Evolutionary conservation across 1,140 invertebrate genomes (phyloP).

Genomic region (Halyomorpha halys): DNA sequence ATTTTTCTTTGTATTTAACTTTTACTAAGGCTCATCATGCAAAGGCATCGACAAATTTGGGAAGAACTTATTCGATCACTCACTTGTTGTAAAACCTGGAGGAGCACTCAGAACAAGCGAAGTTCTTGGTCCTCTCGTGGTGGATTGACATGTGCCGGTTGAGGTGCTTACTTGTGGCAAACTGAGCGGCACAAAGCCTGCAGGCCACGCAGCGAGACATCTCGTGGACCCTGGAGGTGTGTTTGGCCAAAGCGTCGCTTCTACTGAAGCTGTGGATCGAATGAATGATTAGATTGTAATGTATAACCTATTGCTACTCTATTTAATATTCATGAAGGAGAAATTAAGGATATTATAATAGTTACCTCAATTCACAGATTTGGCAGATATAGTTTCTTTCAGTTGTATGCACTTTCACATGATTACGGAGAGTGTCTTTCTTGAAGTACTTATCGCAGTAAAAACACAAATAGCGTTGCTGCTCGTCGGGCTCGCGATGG

Average conservation of each 20-base stretch:
- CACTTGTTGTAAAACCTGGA: background rate
- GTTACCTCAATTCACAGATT: constrained; percentile 38
- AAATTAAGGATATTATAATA: background rate
- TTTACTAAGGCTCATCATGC: no score
- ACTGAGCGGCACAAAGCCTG: background rate
- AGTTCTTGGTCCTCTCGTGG: constrained; percentile 7
- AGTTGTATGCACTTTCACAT: constrained; percentile 60
- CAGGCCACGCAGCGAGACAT: background rate
- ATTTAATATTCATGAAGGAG: background rate
- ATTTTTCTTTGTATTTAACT: no score
- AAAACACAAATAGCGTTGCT: constrained; percentile 49
- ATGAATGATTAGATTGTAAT: background rate
- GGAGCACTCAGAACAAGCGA: background rate
- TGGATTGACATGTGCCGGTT: background rate
- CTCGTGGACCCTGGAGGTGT: background rate
- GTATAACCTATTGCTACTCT: background rate
- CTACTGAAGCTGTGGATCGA: constrained; percentile 15
- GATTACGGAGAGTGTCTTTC: constrained; percentile 54
- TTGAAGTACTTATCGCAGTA: constrained; percentile 56
- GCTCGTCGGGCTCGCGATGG: constrained; percentile 38
- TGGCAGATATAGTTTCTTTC: constrained; percentile 63
- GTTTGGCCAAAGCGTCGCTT: constrained; percentile 15
- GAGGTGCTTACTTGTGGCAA: background rate
- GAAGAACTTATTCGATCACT: no score
- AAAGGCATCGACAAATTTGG: no score